Base-by-base conservation (phyloP, 2,113 vertebrate genomes). In the Myrmecophaga tridactyla region DNA sequence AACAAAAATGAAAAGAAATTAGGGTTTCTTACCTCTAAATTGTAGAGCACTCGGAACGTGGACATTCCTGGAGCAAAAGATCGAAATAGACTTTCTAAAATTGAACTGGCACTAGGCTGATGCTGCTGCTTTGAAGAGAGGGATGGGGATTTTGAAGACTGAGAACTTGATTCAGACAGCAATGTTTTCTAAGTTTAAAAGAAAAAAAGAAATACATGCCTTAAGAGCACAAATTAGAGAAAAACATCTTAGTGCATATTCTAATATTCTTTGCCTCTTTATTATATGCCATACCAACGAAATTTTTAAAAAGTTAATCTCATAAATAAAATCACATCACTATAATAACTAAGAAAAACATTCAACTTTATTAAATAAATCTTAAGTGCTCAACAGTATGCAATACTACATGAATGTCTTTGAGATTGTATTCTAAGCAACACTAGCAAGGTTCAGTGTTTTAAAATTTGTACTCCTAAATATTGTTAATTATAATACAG, bases 51-150 rank as follows among this genome's bases (percentile, higher is more conserved):
- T 98, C 99, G 98, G 97, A 99, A 99, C 15, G 99, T 99, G 56
- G 99, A 99, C 99, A 99, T 99, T 97, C 99, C 99, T 0, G 99
- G 99, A 56, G 99, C 99, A 21, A 99, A 99, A 41, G 99, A 99
- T 65, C 99, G 98, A 96, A 99, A 99, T 39, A 99, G 98, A 23
- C 99, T 99, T 98, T 99, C 99, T 91, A 99, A 86, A 96, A 99
- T 99, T 41, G 99, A 99, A 10, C 99, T 99, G 63, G 99, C 99
- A 11, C 99, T 99, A 78, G 99, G 99, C 96, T 99, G 99, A 96
- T 99, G 99, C 97, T 99, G 99, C 92, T 99, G 99, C 97, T 99
- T 99, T 86, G 99, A 99, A 89, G 99, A 99, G 58, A 99, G 98
- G n/a, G 99, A 99, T 0, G 99, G 99, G 60, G 99, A 99, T 76